Evolutionary conservation across 1,140 invertebrate species (phyloP), one percentile per base, ranked within the genome.

Genomic region (Drosophila parvula): DNA sequence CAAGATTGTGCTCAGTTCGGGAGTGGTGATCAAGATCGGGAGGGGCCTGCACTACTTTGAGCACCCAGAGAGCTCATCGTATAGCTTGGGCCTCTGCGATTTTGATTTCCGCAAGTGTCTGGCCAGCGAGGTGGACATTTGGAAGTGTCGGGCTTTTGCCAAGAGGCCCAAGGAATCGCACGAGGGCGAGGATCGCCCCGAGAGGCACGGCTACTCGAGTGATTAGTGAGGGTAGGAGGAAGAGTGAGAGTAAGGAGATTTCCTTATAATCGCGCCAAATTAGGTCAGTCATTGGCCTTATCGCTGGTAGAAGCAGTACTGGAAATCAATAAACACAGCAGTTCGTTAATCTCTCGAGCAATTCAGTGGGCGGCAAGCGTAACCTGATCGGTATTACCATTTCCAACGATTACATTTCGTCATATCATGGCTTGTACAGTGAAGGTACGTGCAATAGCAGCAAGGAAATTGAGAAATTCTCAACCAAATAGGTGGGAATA

Each of bases 21-120:
- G 88, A 1, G 60, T 90, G 41, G 69, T 90, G 2, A 90, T 90
- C 18, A 76, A 78, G n/a, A 81, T 88, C 8, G 74, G 69, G 22
- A 53, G 80, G 6, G 88, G 88, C 0, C 53, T 90, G 36, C 88
- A 90, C 53, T 90, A 88, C 48, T 88, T 88, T 16, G 80, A 90
- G 55, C 71, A 3, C 2, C 34, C n/a, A 5, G 74, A 83, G 8
- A 32, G 78, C 16, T n/a, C 28, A 5, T 11, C 18, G 0, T 74
- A 81, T 9, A 59, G 28, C 7, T 30, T 90, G 44, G 88, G 88
- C 3, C 40, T 81, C 12, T 88, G 88, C 22, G 88, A 90, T 22
- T 90, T 58, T 34, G 88, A 90, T 55, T 90, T 90, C 55, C 82
- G 88, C 36, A 90, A 90, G 41, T 90, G 82, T 41, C 50, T 83